Evolutionary conservation across 2,888 invertebrate species (phyloP).

Genomic region (Lutraria lutraria): DNA sequence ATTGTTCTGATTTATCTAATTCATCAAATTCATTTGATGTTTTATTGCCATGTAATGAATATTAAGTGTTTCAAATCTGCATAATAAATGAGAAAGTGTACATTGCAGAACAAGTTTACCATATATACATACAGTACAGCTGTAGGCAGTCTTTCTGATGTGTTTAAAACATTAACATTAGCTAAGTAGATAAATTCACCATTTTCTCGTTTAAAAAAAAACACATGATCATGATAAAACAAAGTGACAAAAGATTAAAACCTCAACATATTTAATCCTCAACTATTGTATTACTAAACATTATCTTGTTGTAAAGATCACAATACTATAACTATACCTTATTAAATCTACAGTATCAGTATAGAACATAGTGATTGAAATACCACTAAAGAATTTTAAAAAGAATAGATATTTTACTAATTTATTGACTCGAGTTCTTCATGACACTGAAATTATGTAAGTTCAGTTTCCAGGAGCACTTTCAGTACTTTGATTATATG

Average conservation of each 20-base stretch:
- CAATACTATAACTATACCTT: not conserved
- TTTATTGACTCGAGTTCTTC: too few species aligned
- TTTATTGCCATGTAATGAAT: not conserved
- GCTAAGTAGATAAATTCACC: too few species aligned
- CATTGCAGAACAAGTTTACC: not conserved
- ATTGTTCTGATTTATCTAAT: not conserved
- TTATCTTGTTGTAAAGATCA: not conserved
- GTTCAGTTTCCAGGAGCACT: too few species aligned
- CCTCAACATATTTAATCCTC: not conserved
- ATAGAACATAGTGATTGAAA: conserved; percentile 6
- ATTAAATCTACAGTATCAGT: not conserved
- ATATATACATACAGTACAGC: not conserved
- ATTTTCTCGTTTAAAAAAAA: too few species aligned
- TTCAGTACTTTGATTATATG: too few species aligned
- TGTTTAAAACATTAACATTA: not conserved
- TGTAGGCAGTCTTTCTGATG: not conserved
- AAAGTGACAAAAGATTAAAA: not conserved
- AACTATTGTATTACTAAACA: not conserved
- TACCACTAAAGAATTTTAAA: not conserved
- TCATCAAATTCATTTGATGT: not conserved
- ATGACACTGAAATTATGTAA: too few species aligned
- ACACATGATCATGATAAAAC: not conserved
- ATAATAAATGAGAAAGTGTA: conserved; percentile 1
- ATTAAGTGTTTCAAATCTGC: not conserved
- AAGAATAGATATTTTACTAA: not conserved